Base-by-base conservation (phyloP, 1,140 invertebrate species). In the Drosophila saltans region DNA sequence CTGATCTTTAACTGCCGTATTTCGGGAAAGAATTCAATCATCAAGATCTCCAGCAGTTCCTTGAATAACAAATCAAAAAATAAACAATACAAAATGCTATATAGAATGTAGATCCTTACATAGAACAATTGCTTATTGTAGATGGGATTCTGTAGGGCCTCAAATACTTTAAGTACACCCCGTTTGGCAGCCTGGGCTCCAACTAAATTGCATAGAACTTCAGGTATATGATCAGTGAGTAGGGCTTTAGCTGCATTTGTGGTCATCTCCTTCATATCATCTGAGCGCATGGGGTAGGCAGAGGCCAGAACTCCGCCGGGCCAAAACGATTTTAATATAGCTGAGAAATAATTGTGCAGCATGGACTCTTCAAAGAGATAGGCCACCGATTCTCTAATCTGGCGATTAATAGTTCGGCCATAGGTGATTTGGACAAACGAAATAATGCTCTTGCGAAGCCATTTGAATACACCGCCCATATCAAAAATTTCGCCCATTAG, bases 71-170 rank as follows among this genome's bases (percentile, higher is more conserved):
- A 26, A 26, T 9, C 2, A 21, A 43, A 52, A 45, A n/a, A 26
- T 33, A 57, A 0, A 11, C 10, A 7, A 16, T 11, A 11, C 8
- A 48, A 21, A 56, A 52, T 72, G 16, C 79, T 62, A 67, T 81
- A 59, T 60, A 58, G 68, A 68, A 57, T 7, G 24, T 21, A 2
- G 1, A 24, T 1, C 95, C 96, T 96, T 93, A 97, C 97, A 93
- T 98, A 98, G 93, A 98, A 96, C 36, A 98, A 93, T 80, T 98
- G 97, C 92, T 98, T 98, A 91, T 98, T 98, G 69, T 98, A 95
- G 81, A 95, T 95, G 69, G 95, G 95, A 93, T 98, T 96, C 92
- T 98, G 97, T 61, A 98, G 91, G 39, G 96, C 95, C 89, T 97
- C 96, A 93, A 98, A 98, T 56, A 98, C 95, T 93, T 98, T 98